These are phyloP conservation scores for Epsilonema sp. DNA, from an alignment of 2,888 invertebrate genomes.

Conservation along the genomic window DNA sequence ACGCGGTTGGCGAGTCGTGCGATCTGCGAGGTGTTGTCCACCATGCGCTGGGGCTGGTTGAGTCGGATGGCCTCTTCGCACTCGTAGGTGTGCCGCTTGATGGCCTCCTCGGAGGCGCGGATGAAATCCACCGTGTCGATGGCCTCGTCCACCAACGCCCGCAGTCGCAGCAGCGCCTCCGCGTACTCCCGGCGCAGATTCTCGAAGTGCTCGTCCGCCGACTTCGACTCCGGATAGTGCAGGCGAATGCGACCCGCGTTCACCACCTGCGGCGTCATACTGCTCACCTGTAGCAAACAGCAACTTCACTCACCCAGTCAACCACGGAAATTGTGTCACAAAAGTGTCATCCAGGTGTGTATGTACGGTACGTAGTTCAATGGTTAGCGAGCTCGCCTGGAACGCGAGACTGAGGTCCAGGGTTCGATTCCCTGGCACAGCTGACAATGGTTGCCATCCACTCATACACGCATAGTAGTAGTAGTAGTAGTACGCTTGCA, in stretches of 20 bases:
- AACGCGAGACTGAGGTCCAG: no score
- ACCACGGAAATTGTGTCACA: no score
- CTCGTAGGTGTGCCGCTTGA: slow-evolving; percentile 81
- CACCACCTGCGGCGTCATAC: slow-evolving; percentile 78
- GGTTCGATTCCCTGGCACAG: no score
- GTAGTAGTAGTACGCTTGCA: no score
- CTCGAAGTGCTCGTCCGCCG: slow-evolving; percentile 89
- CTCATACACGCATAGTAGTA: no score
- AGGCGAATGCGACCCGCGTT: slow-evolving; percentile 87
- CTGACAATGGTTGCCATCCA: no score
- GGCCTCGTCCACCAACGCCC: slow-evolving; percentile 85
- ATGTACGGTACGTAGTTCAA: no score
- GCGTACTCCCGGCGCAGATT: slow-evolving; percentile 78
- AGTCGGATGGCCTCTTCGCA: slow-evolving; percentile 84
- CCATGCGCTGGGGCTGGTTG: slow-evolving; percentile 82
- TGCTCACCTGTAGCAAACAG: slow-evolving; percentile 55
- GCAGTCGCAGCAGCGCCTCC: slow-evolving; percentile 64
- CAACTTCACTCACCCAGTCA: no score
- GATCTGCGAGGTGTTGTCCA: slow-evolving; percentile 66
- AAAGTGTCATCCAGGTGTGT: no score
- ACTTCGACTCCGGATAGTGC: slow-evolving; percentile 71
- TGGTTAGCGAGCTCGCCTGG: no score
- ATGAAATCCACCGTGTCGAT: slow-evolving; percentile 88
- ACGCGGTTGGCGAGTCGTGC: slow-evolving; percentile 87
- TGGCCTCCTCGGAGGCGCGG: slow-evolving; percentile 70